Conservation (phyloP, 2,888 invertebrate genomes). For the Cacoxenus indagator region DNA sequence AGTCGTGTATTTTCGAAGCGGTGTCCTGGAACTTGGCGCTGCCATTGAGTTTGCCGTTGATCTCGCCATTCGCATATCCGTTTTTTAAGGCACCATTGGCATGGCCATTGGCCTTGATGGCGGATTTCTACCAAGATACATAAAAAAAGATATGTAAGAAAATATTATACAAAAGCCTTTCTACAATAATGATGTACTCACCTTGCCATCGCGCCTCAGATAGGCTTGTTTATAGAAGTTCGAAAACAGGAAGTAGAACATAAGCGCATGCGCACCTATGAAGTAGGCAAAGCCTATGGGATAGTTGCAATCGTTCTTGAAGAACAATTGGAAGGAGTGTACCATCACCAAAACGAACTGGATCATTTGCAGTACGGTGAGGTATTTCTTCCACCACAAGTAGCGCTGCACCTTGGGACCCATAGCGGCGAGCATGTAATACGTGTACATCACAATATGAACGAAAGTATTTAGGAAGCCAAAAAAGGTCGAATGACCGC, state of each 20-base stretch:
- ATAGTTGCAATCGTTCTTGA: slow-evolving; percentile 87
- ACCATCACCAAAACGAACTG: slow-evolving; percentile 91
- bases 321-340: slow-evolving; percentile 90
- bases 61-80: slow-evolving; percentile 51
- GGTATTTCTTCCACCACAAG: slow-evolving; percentile 96
- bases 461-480: slow-evolving; percentile 94
- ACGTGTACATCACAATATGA: slow-evolving; percentile 95
- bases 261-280: slow-evolving; percentile 91
- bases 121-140: slow-evolving; percentile 43
- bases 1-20: slow-evolving; percentile 54
- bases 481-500: slow-evolving; percentile 94
- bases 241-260: slow-evolving; percentile 94
- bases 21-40: slow-evolving; percentile 58
- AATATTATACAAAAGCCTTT: not conserved
- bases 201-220: slow-evolving; percentile 67
- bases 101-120: slow-evolving; percentile 60
- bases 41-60: slow-evolving; percentile 49
- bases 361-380: slow-evolving; percentile 92
- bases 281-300: slow-evolving; percentile 90
- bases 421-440: slow-evolving; percentile 90
- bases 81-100: slow-evolving; percentile 54
- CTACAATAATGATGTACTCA: too few relatives aligned
- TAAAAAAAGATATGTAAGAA: not conserved
- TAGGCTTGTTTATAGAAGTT: slow-evolving; percentile 90
- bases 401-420: slow-evolving; percentile 89